A percentile compares a stretch with the other conserved stretches of the same genome.
These are phyloP conservation scores for Cataglyphis altisquamis DNA, from an alignment of 2,888 invertebrate genomes.

Conservation along the genomic window DNA sequence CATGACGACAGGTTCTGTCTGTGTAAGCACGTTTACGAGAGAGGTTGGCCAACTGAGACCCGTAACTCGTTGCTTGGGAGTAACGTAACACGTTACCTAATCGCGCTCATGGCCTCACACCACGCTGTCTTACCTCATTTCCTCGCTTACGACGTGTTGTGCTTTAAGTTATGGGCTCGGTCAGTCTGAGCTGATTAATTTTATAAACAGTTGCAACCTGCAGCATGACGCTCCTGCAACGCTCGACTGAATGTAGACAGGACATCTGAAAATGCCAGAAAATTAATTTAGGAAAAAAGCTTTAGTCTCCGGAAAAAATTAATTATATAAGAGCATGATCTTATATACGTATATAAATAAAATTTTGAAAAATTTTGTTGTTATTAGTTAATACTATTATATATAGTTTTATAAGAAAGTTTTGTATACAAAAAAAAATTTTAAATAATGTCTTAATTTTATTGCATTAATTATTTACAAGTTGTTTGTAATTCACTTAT, in stretches of 20 bases:
- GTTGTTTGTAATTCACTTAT: background rate
- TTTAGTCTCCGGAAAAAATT: background rate
- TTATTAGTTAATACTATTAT: background rate
- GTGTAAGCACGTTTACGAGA: slow-evolving; percentile 69
- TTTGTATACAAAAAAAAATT: background rate
- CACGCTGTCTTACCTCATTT: slow-evolving; percentile 58
- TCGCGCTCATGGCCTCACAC: slow-evolving; percentile 68
- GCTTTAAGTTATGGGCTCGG: slow-evolving; percentile 46
- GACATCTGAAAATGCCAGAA: background rate
- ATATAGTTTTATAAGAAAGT: background rate
- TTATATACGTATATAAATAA: background rate
- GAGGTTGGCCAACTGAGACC: slow-evolving; percentile 70
- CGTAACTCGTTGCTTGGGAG: slow-evolving; percentile 70
- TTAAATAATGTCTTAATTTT: background rate
- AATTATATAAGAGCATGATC: background rate
- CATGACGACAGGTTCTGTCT: slow-evolving; percentile 53
- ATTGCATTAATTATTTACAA: background rate
- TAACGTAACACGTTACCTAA: slow-evolving; percentile 79
- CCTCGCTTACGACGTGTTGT: slow-evolving; percentile 56
- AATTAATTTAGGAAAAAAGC: background rate
- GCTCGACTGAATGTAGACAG: background rate
- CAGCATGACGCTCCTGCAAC: background rate
- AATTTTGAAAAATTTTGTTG: background rate
- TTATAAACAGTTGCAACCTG: slow-evolving; percentile 53
- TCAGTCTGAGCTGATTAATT: slow-evolving; percentile 46